A percentile compares a stretch with the other conserved stretches of the same genome.
Conservation (phyloP, 2,888 invertebrate genomes). For the Drosophila austrosaltans region DNA sequence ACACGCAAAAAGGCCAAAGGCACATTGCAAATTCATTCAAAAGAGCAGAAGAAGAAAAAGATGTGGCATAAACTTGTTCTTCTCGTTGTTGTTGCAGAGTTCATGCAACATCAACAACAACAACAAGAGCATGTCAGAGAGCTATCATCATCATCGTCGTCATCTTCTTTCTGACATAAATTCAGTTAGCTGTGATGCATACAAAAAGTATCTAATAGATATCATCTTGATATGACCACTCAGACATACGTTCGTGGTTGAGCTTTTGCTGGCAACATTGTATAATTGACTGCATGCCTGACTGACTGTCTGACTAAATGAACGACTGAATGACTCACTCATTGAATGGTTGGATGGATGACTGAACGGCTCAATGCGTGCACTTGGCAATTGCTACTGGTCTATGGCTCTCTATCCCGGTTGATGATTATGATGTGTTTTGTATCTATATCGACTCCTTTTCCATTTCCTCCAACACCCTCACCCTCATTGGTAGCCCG, state of each 20-base stretch:
- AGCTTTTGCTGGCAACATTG: constrained; percentile 49
- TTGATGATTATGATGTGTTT: constrained; percentile 21
- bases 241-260: constrained; percentile 16
- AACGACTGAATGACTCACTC: background rate
- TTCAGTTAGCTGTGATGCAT: constrained; percentile 75
- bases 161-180: constrained; percentile 62
- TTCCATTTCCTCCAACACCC: background rate
- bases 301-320: constrained; percentile 28
- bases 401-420: constrained; percentile 2
- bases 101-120: constrained; percentile 65
- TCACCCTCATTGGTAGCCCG: constrained; percentile 45
- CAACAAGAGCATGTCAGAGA: constrained; percentile 51
- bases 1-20: constrained; percentile 57
- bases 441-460: constrained; percentile 26
- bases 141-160: constrained; percentile 39
- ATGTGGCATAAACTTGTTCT: constrained; percentile 50
- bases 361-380: constrained; percentile 60
- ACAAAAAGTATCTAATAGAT: constrained; percentile 73
- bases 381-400: constrained; percentile 61
- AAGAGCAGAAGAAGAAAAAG: constrained; percentile 50
- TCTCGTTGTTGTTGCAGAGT: constrained; percentile 35
- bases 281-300: constrained; percentile 64
- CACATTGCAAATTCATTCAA: constrained; percentile 14
- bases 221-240: constrained; percentile 61
- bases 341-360: constrained; percentile 17